phyloP scores from a whole-genome alignment of 2,888 invertebrate species.

The Exephanes ischioxanthus region DNA sequence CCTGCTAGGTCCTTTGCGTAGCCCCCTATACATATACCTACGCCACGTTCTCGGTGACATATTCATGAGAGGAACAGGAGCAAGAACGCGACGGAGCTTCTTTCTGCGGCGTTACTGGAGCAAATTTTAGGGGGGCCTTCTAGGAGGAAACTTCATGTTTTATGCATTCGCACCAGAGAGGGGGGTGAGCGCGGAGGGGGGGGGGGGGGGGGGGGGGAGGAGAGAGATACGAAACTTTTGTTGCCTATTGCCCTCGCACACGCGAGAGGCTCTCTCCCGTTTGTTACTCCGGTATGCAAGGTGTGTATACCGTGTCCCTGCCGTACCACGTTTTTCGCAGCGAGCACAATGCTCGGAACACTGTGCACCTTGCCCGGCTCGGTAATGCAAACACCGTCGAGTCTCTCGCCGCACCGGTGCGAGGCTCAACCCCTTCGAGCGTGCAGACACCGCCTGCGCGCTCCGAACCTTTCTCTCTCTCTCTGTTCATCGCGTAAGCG shows the following conservation, averaged over 20 bases:
- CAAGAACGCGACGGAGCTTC: slow-evolving; percentile 63
- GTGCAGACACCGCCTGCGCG: neutral
- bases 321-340: slow-evolving; percentile 36
- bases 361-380: slow-evolving; percentile 54
- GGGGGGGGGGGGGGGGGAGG: neutral
- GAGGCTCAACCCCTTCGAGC: slow-evolving; percentile 19
- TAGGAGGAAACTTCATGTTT: slow-evolving; percentile 69
- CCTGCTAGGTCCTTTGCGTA: slow-evolving; percentile 10
- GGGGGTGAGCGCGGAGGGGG: neutral
- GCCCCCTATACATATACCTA: slow-evolving; percentile 13
- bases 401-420: slow-evolving; percentile 15
- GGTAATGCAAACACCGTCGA: slow-evolving; percentile 62
- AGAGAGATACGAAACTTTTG: slow-evolving; percentile 62
- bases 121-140: slow-evolving; percentile 66
- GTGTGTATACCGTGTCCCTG: slow-evolving; percentile 31
- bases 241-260: slow-evolving; percentile 61
- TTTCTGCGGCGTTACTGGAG: slow-evolving; percentile 72
- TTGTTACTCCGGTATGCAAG: slow-evolving; percentile 18
- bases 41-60: slow-evolving; percentile 60
- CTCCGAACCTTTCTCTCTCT: neutral
- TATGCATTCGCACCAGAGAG: slow-evolving; percentile 64
- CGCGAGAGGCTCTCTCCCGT: slow-evolving; percentile 7
- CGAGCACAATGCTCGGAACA: slow-evolving; percentile 53
- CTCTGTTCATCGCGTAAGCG: slow-evolving; percentile 26
- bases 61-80: slow-evolving; percentile 68